Percentiles rank a stretch among this genome's conserved stretches.
These are phyloP conservation scores for Crocidura indochinensis DNA, from an alignment of 2,797 vertebrate species.

Conservation along the genomic window DNA sequence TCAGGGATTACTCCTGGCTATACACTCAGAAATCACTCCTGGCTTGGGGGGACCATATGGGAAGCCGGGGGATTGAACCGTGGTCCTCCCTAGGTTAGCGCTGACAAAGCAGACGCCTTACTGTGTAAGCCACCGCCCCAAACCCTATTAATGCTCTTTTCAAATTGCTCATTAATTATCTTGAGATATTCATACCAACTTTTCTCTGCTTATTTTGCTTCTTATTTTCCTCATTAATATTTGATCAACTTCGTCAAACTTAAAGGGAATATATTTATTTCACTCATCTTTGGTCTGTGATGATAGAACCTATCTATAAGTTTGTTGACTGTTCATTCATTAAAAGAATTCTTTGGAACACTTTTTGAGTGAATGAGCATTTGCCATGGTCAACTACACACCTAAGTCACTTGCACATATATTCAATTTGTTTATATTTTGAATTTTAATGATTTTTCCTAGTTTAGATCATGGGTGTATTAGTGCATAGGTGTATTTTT, in stretches of 20 bases:
- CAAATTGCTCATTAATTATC: background rate
- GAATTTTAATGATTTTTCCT: slow-evolving; percentile 18
- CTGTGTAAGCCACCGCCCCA: too few species aligned
- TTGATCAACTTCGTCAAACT: background rate
- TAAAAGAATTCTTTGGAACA: background rate
- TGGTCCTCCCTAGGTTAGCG: too few species aligned
- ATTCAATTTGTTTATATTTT: background rate
- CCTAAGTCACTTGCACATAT: background rate
- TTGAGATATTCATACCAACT: background rate
- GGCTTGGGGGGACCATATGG: too few species aligned
- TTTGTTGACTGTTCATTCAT: background rate
- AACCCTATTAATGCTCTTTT: background rate
- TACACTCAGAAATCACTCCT: too few species aligned
- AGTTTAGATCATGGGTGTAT: background rate
- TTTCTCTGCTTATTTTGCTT: background rate
- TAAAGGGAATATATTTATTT: background rate
- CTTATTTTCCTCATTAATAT: background rate
- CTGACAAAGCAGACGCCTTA: too few species aligned
- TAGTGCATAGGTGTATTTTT: background rate
- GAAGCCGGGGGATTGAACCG: too few species aligned
- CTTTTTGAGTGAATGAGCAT: background rate
- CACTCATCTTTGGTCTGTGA: background rate
- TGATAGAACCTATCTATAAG: background rate
- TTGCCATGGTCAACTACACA: slow-evolving; percentile 38
- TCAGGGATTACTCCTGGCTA: too few species aligned